Base-by-base conservation (phyloP, 2,888 invertebrate genomes). In the Morpho achilles region DNA sequence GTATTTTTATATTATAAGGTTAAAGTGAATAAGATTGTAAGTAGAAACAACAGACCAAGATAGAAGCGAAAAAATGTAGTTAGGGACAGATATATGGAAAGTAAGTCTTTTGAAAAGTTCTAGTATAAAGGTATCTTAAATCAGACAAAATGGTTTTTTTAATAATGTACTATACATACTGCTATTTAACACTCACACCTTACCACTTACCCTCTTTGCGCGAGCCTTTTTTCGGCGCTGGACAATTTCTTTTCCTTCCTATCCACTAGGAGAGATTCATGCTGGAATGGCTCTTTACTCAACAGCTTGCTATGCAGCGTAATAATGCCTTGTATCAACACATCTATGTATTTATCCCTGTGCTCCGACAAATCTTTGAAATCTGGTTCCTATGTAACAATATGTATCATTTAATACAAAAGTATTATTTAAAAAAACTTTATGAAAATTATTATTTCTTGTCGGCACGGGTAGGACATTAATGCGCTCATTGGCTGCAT, bases 171-270 rank as follows among this genome's bases (percentile, higher is more conserved):
- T 32, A 32, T 32, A 32, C 3, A 32, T 32, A 32, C 32, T 32
- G 32, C 1, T 32, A 32, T 32, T 32, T 5, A 32, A 2, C 1
- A 32, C 32, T 32, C 1, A 5, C 32, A 32, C n/a, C n/a, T n/a
- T n/a, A n/a, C n/a, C n/a, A n/a, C 82, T 77, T 63, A 91, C 82
- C 93, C 93, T 73, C 98, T 93, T 77, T 98, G 96, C 0, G 99
- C 99, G 56, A 98, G 87, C 67, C 97, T 91, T 80, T 99, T 99
- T 79, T 99, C 99, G 40, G 97, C 96, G 75, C 96, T 96, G 0
- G 98, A 98, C 48, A 99, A 86, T 74, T 98, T 97, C 81, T 98
- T 96, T 74, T 98, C 98, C 77, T 98, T 98, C 48, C 98, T 93
- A 82, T 99, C 99, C 4, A 98, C 96, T 42, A 99, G 90, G 56